Percentiles rank a stretch among this genome's conserved stretches.
These are phyloP conservation scores for Sinocyclocheilus anshuiensis DNA, from an alignment of 2,113 vertebrate species.

Conservation along the genomic window DNA sequence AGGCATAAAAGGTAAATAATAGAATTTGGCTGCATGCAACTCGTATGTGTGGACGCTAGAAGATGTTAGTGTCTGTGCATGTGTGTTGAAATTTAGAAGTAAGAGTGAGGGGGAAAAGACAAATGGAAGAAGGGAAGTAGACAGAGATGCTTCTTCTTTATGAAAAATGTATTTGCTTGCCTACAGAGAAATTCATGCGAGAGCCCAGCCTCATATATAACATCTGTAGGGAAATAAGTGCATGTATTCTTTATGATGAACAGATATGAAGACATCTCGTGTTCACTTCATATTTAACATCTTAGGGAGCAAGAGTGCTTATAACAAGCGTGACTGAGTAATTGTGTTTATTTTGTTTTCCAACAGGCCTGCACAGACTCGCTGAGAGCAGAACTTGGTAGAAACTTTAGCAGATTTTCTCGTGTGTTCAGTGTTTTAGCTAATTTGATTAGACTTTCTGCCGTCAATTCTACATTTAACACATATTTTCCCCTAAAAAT, in stretches of 20 bases:
- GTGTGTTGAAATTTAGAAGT: conserved; percentile 34
- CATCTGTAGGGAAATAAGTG: conserved; percentile 42
- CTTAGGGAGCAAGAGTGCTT: conserved; percentile 14
- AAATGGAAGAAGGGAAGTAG: neutral
- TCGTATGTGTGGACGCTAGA: conserved; percentile 48
- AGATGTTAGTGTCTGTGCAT: conserved; percentile 40
- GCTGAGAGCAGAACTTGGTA: neutral
- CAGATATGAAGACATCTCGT: conserved; percentile 30
- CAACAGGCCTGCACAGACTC: neutral
- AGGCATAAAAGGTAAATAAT: conserved; percentile 6
- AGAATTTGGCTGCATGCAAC: conserved; percentile 20
- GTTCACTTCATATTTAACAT: conserved; percentile 41
- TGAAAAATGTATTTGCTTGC: conserved; percentile 55
- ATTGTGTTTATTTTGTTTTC: neutral
- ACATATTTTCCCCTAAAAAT: neutral
- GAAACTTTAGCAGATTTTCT: neutral
- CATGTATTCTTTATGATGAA: conserved; percentile 43
- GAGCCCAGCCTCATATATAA: conserved; percentile 38
- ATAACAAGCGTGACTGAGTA: neutral
- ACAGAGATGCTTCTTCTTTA: conserved; percentile 53
- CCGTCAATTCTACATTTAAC: neutral
- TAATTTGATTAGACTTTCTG: neutral
- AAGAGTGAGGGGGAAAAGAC: neutral
- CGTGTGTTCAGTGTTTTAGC: neutral
- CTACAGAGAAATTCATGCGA: conserved; percentile 48